Conservation (phyloP, 2,797 vertebrate genomes). For the Xiphorhynchus erythropygius region DNA sequence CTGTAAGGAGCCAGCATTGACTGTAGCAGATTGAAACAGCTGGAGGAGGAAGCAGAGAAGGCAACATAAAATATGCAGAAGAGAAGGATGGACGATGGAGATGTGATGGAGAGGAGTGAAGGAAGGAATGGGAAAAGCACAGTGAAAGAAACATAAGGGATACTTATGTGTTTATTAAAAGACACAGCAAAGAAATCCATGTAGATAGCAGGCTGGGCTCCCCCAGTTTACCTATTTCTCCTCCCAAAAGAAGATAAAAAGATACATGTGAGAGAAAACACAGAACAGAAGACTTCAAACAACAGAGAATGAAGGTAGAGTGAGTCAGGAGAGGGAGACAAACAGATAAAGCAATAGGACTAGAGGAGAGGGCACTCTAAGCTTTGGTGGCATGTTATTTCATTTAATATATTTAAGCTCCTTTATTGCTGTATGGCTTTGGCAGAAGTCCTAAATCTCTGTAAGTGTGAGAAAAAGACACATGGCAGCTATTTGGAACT, state of each 20-base stretch:
- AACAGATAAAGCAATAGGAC: background rate
- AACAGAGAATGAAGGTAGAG: background rate
- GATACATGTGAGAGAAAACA: background rate
- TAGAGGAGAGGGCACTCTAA: background rate
- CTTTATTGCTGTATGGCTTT: slow-evolving; percentile 3
- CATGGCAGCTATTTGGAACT: slow-evolving; percentile 37
- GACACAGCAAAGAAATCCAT: background rate
- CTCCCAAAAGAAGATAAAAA: background rate
- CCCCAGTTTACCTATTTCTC: background rate
- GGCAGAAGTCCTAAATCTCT: background rate
- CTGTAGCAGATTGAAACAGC: background rate
- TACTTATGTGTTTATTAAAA: fast-evolving
- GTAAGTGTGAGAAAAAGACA: slow-evolving; percentile 46
- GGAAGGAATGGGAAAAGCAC: background rate
- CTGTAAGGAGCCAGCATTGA: background rate
- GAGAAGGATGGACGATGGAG: background rate
- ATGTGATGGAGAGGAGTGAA: fast-evolving
- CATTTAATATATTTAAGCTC: slow-evolving; percentile 10
- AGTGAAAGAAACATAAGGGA: background rate
- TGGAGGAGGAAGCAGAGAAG: background rate
- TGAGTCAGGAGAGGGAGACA: background rate
- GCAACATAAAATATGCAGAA: background rate
- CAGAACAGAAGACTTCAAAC: background rate
- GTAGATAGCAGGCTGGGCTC: background rate
- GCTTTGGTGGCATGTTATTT: slow-evolving; percentile 3